Percentiles rank a stretch among this genome's conserved stretches.
These are phyloP conservation scores for Agonopterix arenella DNA, from an alignment of 2,888 invertebrate genomes.

Conservation along the genomic window DNA sequence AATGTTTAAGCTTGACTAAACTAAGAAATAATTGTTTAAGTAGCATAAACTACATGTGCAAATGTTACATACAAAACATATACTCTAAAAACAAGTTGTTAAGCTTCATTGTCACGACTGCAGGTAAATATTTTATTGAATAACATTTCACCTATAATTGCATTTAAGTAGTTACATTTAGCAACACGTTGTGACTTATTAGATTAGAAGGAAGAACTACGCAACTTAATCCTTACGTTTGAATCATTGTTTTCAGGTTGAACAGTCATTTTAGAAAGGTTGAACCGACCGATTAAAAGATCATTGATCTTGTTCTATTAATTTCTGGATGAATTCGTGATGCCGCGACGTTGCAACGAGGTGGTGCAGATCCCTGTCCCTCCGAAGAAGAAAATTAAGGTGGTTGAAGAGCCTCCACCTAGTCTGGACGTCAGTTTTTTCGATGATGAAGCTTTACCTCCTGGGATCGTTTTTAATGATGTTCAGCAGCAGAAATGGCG, in stretches of 20 bases:
- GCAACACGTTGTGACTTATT: conserved; percentile 38
- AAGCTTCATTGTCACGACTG: conserved; percentile 13
- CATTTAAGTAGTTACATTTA: conserved; percentile 38
- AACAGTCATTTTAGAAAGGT: conserved; percentile 1
- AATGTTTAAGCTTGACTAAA: conserved; percentile 1
- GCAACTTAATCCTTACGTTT: conserved; percentile 3
- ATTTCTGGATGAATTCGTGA: conserved; percentile 23
- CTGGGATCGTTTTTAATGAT: conserved; percentile 89
- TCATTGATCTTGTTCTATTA: conserved; percentile 9
- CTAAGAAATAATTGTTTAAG: too few species aligned
- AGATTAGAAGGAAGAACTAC: conserved; percentile 23
- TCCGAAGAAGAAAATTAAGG: conserved; percentile 53
- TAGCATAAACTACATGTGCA: conserved; percentile 3
- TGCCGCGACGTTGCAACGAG: conserved; percentile 61
- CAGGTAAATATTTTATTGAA: conserved; percentile 14
- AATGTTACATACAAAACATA: conserved; percentile 7
- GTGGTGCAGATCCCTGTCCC: conserved; percentile 39
- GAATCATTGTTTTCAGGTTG: conserved; percentile 9
- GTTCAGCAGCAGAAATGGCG: conserved; percentile 90
- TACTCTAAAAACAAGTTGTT: conserved; percentile 7
- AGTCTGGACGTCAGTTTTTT: conserved; percentile 57
- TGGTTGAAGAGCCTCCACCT: conserved; percentile 30
- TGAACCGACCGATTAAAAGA: not conserved
- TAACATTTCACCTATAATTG: conserved; percentile 36
- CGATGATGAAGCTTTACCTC: conserved; percentile 70